Percentiles rank a stretch among this genome's conserved stretches.
Evolutionary conservation across 1,140 invertebrate genomes (phyloP).

Genomic region (Anoplolepis gracilipes): DNA sequence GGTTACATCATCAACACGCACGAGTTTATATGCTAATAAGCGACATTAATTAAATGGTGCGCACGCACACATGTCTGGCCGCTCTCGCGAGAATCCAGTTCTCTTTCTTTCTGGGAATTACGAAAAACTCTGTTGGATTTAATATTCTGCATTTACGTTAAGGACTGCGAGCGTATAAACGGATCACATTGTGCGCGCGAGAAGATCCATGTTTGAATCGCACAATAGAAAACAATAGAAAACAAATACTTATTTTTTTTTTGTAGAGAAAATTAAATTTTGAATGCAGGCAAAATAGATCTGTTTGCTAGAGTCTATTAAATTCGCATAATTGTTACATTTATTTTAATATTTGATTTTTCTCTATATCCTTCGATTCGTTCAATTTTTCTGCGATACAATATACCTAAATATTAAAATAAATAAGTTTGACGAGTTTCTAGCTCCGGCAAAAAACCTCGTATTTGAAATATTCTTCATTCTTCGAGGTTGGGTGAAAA

Average conservation of each 20-base stretch:
- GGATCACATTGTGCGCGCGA: conserved; percentile 29
- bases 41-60: conserved; percentile 78
- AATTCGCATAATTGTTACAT: neutral
- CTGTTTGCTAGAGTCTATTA: neutral
- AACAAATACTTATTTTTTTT: neutral
- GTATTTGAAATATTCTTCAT: neutral
- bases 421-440: neutral
- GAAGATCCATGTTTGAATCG: neutral
- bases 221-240: conserved; percentile 26
- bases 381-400: neutral
- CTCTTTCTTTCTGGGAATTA: conserved; percentile 57
- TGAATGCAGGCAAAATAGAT: neutral
- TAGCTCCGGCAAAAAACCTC: neutral
- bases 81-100: neutral
- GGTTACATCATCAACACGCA: conserved; percentile 70
- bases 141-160: conserved; percentile 20
- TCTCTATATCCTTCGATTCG: neutral
- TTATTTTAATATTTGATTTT: neutral
- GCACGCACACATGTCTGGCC: conserved; percentile 67
- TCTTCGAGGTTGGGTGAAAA: conserved; percentile 10
- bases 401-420: neutral
- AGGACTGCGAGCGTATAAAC: conserved; percentile 24
- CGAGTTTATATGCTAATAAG: conserved; percentile 79
- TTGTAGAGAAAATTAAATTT: neutral
- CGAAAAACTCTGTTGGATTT: conserved; percentile 54